Evolutionary conservation across 2,113 vertebrate species (phyloP), one percentile per base, ranked within the genome.

Genomic region (Cyanoderma ruficeps): DNA sequence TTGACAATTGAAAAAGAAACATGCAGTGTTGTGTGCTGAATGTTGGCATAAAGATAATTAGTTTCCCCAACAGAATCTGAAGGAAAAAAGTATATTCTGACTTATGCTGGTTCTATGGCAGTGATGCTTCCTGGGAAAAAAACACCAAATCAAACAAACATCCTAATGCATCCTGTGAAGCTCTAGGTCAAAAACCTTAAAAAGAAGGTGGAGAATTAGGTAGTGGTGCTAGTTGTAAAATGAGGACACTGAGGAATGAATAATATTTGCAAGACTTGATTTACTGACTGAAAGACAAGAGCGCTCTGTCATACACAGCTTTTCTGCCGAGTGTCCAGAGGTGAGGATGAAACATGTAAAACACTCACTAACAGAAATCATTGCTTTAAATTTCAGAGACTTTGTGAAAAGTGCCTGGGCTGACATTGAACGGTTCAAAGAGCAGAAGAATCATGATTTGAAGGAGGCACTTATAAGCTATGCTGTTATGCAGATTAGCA

Each of bases 401-500:
- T 99, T 99, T 98, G 97, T 99, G 97, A 98, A 97, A 97, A 98
- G 98, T 83, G 99, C 99, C 71, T 99, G 99, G 99, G 96, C 98
- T 56, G 99, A 99, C 96, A 98, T 99, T 9, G 99, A 99, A 57
- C 98, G 98, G 21, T 99, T 99, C 75, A 99, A 99, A 96, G 99
- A 99, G 85, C 99, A 99, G 94, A 99, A 99, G 97, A 99, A 99
- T 90, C 98, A 90, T 7, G 99, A 99, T 93, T 93, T 99, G 92
- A 99, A 98, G 82, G 99, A 99, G 95, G 99, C 99, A 2, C 98
- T 99, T 35, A 99, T 99, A 96, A 99, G 98, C 95, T 99, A 99
- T 23, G 99, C 99, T 50, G 98, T 99, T 46, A 99, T 99, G 99
- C 99, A 99, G 97, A 99, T 99, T 93, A 99, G 99, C 97, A 99